Percentiles rank a stretch among this genome's conserved stretches.
Conservation (phyloP, 2,113 vertebrate genomes). For the Platysteira castanea region DNA sequence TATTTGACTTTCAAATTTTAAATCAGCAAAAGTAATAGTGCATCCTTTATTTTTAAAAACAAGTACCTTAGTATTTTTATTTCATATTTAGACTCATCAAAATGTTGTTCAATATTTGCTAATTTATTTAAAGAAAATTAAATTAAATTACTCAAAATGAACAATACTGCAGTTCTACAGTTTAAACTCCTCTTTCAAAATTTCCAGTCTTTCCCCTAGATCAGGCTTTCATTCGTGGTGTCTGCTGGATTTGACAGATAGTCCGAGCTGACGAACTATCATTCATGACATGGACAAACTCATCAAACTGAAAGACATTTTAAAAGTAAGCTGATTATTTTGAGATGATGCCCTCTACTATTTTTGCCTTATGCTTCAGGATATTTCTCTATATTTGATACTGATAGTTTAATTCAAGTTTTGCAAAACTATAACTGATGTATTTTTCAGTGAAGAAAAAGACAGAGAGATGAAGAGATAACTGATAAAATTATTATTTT, state of each 20-base stretch:
- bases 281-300: not conserved
- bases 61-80: not conserved
- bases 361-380: not conserved
- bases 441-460: not conserved
- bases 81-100: not conserved
- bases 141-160: not conserved
- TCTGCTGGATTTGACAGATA: not conserved
- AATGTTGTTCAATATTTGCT: not conserved
- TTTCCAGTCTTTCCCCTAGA: not conserved
- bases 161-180: not conserved
- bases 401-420: not conserved
- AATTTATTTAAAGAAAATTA: not conserved
- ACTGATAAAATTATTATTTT: not conserved
- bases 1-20: not conserved
- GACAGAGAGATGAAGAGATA: not conserved
- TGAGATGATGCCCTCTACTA: not conserved
- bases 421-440: not conserved
- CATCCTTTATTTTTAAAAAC: not conserved
- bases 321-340: not conserved
- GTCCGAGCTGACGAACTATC: not conserved
- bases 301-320: not conserved
- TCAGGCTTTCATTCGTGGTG: not conserved
- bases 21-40: not conserved
- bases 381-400: not conserved
- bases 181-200: not conserved